Evolutionary conservation across 2,888 invertebrate genomes (phyloP).

Genomic region (Molorchus minor): DNA sequence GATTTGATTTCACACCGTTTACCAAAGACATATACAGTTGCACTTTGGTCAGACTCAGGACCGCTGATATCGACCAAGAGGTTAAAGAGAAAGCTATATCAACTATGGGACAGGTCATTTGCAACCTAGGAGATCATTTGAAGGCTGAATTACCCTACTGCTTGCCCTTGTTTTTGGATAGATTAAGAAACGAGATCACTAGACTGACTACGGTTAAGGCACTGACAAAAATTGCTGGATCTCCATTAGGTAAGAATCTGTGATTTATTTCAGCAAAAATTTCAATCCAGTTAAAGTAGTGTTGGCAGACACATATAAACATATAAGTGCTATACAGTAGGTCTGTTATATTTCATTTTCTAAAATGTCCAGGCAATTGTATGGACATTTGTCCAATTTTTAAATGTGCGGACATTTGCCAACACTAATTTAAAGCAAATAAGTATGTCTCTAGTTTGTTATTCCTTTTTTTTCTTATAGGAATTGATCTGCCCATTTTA

Average conservation of each 20-base stretch:
- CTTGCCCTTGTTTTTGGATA: constrained; percentile 93
- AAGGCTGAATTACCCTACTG: constrained; percentile 83
- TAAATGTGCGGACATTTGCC: too few relatives aligned
- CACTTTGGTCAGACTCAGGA: constrained; percentile 85
- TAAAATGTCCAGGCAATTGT: too few relatives aligned
- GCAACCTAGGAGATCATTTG: constrained; percentile 89
- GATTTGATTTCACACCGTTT: constrained; percentile 80
- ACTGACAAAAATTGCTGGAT: constrained; percentile 91
- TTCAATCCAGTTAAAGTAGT: too few relatives aligned
- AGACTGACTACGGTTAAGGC: constrained; percentile 96
- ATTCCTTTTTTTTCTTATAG: constrained; percentile 25
- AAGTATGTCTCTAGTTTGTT: too few relatives aligned
- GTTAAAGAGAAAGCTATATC: constrained; percentile 98
- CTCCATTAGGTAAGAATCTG: constrained; percentile 74
- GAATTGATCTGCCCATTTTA: constrained; percentile 58
- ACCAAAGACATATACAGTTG: constrained; percentile 84
- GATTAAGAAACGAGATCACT: constrained; percentile 96
- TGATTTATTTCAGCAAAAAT: too few relatives aligned
- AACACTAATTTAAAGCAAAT: too few relatives aligned
- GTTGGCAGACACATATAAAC: too few relatives aligned
- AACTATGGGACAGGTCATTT: constrained; percentile 94
- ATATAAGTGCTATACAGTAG: too few relatives aligned
- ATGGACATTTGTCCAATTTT: too few relatives aligned
- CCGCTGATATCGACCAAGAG: constrained; percentile 98
- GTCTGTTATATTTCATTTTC: background rate